Base-by-base conservation (phyloP, 1,140 invertebrate genomes). In the Wiebesia pumilae region DNA sequence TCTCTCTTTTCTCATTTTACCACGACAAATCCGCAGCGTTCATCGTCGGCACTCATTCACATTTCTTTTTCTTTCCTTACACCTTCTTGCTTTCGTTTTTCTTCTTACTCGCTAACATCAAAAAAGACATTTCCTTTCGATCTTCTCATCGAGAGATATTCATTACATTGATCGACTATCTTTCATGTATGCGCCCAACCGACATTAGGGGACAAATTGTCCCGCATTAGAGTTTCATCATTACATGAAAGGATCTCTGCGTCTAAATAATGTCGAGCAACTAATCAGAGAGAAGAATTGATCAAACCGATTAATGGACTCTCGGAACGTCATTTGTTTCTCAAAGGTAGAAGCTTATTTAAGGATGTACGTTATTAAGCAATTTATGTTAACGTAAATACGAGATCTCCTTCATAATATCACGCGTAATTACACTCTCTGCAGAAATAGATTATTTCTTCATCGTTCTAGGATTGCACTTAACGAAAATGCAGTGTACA, bases 151-250 rank as follows among this genome's bases (percentile, higher is more conserved):
- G 27, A 67, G 40, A 77, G 71, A 78, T 78, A 83, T 79, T 71
- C 73, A 35, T 78, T 83, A 79, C 75, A 65, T 21, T 38, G 79
- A 86, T 81, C 75, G 43, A 38, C 43, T 71, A 83, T 87, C 73
- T 82, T 69, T 69, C 67, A 51, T 78, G 54, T 33, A 54, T 51
- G 75, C 21, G 6, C 24, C 1, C 1, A 51, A 7, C 12, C 30
- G 16, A 51, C 51, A 79, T 58, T 78, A 79, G 6, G 19, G 30
- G 51, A 62, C 27, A 79, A 79, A 79, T 79, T 79, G 51, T 1
- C 16, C 16, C n/a, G 30, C 40, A 47, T 51, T 78, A 47, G 24
- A 78, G 47, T 78, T 30, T n/a, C 38, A 33, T 30, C 75, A 78
- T 78, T 78, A 78, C 40, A 14, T 47, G n/a, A 12, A 33, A 51